Conservation (phyloP, 1,140 invertebrate genomes). For the Drosophila guanche region DNA sequence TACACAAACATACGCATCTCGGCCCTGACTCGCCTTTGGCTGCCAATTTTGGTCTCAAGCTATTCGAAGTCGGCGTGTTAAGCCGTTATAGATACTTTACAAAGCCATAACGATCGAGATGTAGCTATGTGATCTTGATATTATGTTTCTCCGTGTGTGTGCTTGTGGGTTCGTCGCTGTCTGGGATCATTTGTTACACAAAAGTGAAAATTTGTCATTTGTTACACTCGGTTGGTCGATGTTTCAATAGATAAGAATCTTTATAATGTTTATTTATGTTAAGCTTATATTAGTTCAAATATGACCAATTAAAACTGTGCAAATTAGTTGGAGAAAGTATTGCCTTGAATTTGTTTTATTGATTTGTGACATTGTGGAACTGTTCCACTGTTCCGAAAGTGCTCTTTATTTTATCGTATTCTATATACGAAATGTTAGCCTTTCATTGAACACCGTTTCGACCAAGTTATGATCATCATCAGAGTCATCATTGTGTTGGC, state of each 20-base stretch:
- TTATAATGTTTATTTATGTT: conserved; percentile 52
- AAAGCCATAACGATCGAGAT: conserved; percentile 46
- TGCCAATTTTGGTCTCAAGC: conserved; percentile 55
- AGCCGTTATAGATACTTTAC: conserved; percentile 52
- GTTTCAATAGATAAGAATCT: conserved; percentile 45
- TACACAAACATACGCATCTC: conserved; percentile 38
- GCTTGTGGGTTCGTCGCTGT: neutral
- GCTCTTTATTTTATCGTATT: too few species aligned
- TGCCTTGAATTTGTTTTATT: too few species aligned
- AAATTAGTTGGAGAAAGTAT: too few species aligned
- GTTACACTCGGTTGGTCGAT: conserved; percentile 39
- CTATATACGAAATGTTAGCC: too few species aligned
- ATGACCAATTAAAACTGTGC: neutral
- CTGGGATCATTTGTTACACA: conserved; percentile 66
- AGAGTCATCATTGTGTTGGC: conserved; percentile 34
- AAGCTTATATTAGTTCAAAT: conserved; percentile 25
- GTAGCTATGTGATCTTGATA: conserved; percentile 16
- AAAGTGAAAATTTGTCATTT: conserved; percentile 74
- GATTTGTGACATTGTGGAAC: neutral
- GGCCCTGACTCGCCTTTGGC: conserved; percentile 27
- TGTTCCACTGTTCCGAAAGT: too few species aligned
- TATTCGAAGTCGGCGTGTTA: conserved; percentile 50
- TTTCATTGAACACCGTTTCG: neutral
- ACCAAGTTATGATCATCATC: neutral
- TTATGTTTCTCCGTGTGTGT: conserved; percentile 14